These are phyloP conservation scores for Nothobranchius kuhntae DNA, from an alignment of 2,113 vertebrate genomes.

Conservation along the genomic window DNA sequence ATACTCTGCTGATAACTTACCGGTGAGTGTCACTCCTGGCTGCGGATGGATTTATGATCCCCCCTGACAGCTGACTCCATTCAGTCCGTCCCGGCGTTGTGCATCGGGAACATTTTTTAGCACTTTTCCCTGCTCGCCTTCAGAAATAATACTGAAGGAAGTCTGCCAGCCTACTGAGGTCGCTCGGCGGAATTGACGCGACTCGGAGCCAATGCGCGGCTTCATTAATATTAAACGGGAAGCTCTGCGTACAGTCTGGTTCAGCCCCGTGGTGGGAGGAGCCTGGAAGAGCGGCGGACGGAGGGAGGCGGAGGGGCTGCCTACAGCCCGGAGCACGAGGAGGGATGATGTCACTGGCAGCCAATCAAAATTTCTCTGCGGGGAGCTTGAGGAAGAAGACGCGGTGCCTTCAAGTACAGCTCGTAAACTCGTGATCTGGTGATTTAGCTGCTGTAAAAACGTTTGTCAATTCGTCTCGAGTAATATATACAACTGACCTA, in stretches of 20 bases:
- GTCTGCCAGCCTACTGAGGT: slow-evolving; percentile 75
- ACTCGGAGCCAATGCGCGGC: slow-evolving; percentile 69
- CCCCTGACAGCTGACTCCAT: slow-evolving; percentile 69
- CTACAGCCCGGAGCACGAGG: slow-evolving; percentile 53
- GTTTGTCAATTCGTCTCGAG: not conserved
- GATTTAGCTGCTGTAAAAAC: not conserved
- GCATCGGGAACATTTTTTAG: slow-evolving; percentile 84
- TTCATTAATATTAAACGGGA: slow-evolving; percentile 64
- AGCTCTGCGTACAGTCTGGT: slow-evolving; percentile 41
- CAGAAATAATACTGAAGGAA: slow-evolving; percentile 81
- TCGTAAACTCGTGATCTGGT: slow-evolving; percentile 1
- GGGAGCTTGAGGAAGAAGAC: slow-evolving; percentile 44
- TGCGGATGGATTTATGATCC: slow-evolving; percentile 56
- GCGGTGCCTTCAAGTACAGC: slow-evolving; percentile 43
- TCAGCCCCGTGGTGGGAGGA: slow-evolving; percentile 65
- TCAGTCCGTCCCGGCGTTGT: slow-evolving; percentile 82
- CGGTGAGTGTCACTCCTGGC: slow-evolving; percentile 58
- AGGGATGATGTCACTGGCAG: slow-evolving; percentile 92
- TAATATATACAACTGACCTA: not conserved
- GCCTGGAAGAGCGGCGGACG: slow-evolving; percentile 18
- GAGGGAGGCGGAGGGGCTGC: too few relatives aligned
- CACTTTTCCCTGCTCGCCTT: slow-evolving; percentile 86
- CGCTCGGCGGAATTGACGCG: slow-evolving; percentile 68
- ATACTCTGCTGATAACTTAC: slow-evolving; percentile 23
- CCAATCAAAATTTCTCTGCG: slow-evolving; percentile 82